Evolutionary conservation across 2,888 invertebrate genomes (phyloP).

Genomic region (Schrankia costaestrigalis): DNA sequence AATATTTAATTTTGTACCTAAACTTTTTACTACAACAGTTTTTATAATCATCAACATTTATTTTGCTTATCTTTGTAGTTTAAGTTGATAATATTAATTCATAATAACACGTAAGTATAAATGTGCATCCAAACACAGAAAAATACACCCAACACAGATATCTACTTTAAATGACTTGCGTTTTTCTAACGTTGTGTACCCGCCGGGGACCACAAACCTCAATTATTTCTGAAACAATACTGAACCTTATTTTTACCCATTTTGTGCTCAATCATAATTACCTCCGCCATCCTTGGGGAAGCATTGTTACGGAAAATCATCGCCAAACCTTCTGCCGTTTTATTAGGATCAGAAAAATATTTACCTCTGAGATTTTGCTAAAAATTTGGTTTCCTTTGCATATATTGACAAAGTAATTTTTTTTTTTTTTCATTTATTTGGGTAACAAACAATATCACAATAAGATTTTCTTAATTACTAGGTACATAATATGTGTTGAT

Average conservation of each 20-base stretch:
- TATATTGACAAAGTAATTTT: too few species aligned
- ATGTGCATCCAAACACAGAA: too few species aligned
- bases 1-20: too few species aligned
- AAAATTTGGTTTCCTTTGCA: constrained; percentile 15
- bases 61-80: too few species aligned
- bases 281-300: constrained; percentile 61
- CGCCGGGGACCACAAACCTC: constrained; percentile 75
- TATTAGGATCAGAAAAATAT: constrained; percentile 47
- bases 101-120: too few species aligned
- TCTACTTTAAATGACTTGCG: constrained; percentile 75
- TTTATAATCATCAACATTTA: too few species aligned
- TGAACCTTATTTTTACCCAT: constrained; percentile 75
- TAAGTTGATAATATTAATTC: too few species aligned
- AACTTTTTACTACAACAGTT: too few species aligned
- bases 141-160: too few species aligned
- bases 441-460: not conserved
- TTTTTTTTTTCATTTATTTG: constrained; percentile 1
- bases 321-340: constrained; percentile 43
- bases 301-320: constrained; percentile 66
- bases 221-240: constrained; percentile 78
- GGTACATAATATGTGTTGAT: too few species aligned
- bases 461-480: too few species aligned
- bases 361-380: constrained; percentile 39
- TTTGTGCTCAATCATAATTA: constrained; percentile 80
- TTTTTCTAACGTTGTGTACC: constrained; percentile 39